Evolutionary conservation across 2,888 invertebrate genomes (phyloP).

Genomic region (Papilio elwesi): DNA sequence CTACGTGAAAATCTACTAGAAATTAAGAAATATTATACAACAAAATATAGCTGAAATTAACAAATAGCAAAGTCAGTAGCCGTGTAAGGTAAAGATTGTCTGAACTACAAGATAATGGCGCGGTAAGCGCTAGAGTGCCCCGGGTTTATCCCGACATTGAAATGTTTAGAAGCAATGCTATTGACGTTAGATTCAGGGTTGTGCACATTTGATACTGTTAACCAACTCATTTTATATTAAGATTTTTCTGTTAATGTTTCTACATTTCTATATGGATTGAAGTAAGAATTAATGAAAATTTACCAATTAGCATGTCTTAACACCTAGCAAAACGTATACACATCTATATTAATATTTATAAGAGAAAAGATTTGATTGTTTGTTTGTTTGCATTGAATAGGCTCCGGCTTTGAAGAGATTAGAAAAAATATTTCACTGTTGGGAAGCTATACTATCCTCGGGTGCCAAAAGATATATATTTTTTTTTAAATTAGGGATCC

Average conservation of each 20-base stretch:
- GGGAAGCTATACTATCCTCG: too few relatives aligned
- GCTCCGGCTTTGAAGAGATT: too few relatives aligned
- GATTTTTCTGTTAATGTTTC: background rate
- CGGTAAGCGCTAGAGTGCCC: conserved; percentile 40
- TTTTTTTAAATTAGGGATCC: too few relatives aligned
- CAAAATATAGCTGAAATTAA: conserved; percentile 8
- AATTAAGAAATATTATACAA: conserved; percentile 7
- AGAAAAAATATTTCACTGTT: too few relatives aligned
- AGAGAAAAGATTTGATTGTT: too few relatives aligned
- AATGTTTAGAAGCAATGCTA: conserved; percentile 41
- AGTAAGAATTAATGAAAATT: too few relatives aligned
- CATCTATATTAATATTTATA: too few relatives aligned
- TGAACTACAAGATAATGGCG: conserved; percentile 43
- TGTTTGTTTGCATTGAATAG: too few relatives aligned
- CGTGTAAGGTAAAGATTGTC: conserved; percentile 33
- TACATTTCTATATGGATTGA: too few relatives aligned
- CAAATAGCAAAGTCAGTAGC: conserved; percentile 11
- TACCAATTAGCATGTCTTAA: too few relatives aligned
- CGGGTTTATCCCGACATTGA: conserved; percentile 39
- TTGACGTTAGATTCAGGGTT: conserved; percentile 38
- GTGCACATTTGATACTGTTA: conserved; percentile 23
- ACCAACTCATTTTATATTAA: background rate
- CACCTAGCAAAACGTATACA: too few relatives aligned
- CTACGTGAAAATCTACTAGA: background rate
- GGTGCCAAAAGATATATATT: too few relatives aligned